Percentiles rank a stretch among this genome's conserved stretches.
These are phyloP conservation scores for Cephalopterus ornatus DNA, from an alignment of 2,113 vertebrate genomes.

Conservation along the genomic window DNA sequence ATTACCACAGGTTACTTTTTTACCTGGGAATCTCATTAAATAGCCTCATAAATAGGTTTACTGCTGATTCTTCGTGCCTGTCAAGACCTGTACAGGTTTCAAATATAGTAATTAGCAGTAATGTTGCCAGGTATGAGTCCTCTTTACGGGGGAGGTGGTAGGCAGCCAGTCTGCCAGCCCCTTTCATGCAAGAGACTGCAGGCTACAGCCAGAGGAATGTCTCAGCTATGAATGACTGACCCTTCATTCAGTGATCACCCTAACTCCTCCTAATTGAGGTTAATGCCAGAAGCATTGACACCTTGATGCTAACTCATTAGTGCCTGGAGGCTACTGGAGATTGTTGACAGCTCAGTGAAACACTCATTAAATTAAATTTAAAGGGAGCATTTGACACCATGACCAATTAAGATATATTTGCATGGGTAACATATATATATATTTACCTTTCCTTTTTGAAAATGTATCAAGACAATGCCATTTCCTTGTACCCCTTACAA, in stretches of 20 bases:
- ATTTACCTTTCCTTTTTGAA: background rate
- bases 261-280: slow-evolving; percentile 55
- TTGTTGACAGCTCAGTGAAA: slow-evolving; percentile 5
- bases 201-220: slow-evolving; percentile 18
- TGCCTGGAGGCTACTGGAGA: slow-evolving; percentile 18
- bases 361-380: background rate
- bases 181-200: background rate
- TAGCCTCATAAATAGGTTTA: background rate
- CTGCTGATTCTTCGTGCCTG: background rate
- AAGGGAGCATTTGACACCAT: background rate
- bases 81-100: background rate
- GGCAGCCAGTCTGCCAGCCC: background rate
- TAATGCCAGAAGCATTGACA: slow-evolving; percentile 57
- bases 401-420: background rate
- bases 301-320: slow-evolving; percentile 23
- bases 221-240: slow-evolving; percentile 1
- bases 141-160: background rate
- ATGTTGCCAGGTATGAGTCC: background rate
- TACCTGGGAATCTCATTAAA: background rate
- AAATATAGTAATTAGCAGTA: background rate
- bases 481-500: background rate
- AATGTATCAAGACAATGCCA: background rate
- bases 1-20: background rate
- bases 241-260: background rate
- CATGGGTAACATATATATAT: background rate